Percentiles rank a stretch among this genome's conserved stretches.
Evolutionary conservation across 2,888 invertebrate genomes (phyloP).

Genomic region (Eudasyphora cyanicolor): DNA sequence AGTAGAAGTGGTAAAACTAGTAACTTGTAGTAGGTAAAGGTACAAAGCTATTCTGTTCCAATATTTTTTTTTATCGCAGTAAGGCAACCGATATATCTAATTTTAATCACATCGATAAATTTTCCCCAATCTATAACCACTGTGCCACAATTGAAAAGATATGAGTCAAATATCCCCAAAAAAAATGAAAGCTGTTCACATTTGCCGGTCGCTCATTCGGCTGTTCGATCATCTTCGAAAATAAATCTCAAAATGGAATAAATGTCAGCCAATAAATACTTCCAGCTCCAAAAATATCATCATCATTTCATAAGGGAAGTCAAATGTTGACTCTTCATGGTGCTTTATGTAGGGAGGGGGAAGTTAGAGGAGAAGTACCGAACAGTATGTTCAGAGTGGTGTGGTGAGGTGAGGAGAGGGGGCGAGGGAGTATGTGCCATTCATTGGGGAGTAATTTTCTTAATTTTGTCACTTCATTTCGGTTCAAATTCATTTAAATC

Average conservation of each 20-base stretch:
- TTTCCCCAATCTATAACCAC: background rate
- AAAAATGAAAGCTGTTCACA: constrained; percentile 54
- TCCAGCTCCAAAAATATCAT: constrained; percentile 21
- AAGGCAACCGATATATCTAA: no score
- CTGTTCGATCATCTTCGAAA: constrained; percentile 24
- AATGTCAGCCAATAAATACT: constrained; percentile 51
- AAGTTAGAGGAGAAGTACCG: no score
- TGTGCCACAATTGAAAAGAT: background rate
- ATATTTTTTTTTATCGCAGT: no score
- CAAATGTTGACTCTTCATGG: no score
- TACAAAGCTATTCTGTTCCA: no score
- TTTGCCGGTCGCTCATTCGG: constrained; percentile 43
- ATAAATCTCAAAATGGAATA: constrained; percentile 29
- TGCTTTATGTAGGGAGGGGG: no score
- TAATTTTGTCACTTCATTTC: constrained; percentile 44
- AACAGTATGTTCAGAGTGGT: background rate
- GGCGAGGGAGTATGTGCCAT: background rate
- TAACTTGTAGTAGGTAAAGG: no score
- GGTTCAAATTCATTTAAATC: constrained; percentile 12
- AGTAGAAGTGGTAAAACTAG: no score
- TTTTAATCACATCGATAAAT: no score
- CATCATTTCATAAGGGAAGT: background rate
- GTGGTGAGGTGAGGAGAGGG: background rate
- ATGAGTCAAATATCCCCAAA: background rate
- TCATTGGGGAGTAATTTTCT: constrained; percentile 26